These are phyloP conservation scores for Bombus waltoni DNA, from an alignment of 1,140 invertebrate species.

Conservation along the genomic window DNA sequence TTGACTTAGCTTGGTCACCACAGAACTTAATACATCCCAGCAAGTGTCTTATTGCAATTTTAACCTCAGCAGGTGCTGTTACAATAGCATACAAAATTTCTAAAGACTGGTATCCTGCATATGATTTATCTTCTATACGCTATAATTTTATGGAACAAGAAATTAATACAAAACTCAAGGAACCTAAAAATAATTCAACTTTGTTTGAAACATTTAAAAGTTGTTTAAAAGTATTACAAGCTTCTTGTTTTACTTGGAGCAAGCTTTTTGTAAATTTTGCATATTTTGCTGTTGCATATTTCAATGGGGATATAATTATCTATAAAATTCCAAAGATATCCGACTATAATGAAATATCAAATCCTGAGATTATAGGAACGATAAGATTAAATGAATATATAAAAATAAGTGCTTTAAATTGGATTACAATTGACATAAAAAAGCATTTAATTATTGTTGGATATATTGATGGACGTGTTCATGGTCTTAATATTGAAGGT, in stretches of 20 bases:
- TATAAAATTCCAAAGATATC: conserved; percentile 72
- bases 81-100: conserved; percentile 71
- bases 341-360: conserved; percentile 49
- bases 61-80: conserved; percentile 75
- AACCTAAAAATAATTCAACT: conserved; percentile 26
- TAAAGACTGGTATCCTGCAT: conserved; percentile 73
- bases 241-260: conserved; percentile 77
- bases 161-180: conserved; percentile 42
- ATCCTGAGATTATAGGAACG: conserved; percentile 60
- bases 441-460: conserved; percentile 72
- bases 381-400: conserved; percentile 49
- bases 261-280: conserved; percentile 67
- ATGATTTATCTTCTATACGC: conserved; percentile 68
- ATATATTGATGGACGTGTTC: conserved; percentile 74
- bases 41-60: conserved; percentile 74
- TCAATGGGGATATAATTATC: conserved; percentile 73
- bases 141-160: conserved; percentile 59
- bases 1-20: conserved; percentile 76
- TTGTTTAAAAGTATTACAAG: conserved; percentile 65
- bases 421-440: conserved; percentile 62
- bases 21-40: conserved; percentile 69
- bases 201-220: conserved; percentile 40
- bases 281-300: conserved; percentile 74
- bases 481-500: conserved; percentile 60
- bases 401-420: conserved; percentile 72